A percentile compares a stretch with the other conserved stretches of the same genome.
phyloP scores from a whole-genome alignment of 2,888 invertebrate species.

The Campaea margaritaria region DNA sequence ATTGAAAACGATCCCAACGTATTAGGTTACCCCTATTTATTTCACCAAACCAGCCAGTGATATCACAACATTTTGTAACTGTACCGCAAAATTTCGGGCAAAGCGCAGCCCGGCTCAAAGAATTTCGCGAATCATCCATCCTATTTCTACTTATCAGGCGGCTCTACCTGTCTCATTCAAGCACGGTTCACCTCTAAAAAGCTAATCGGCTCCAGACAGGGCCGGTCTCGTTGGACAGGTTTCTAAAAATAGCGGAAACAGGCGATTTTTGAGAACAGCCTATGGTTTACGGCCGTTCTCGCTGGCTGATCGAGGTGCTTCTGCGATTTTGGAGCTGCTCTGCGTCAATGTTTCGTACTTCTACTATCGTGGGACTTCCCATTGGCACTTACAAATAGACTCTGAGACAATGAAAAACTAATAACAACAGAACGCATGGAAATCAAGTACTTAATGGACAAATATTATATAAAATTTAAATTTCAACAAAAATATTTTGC shows the following conservation, averaged over 20 bases:
- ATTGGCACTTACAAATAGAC: too few species aligned
- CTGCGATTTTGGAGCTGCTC: too few species aligned
- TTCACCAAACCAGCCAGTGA: background rate
- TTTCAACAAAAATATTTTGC: too few species aligned
- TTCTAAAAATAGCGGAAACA: constrained; percentile 80
- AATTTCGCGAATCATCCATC: constrained; percentile 75
- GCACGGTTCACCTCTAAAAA: constrained; percentile 81
- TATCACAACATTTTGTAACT: background rate
- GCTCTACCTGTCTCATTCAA: constrained; percentile 72
- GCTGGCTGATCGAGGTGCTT: constrained; percentile 15
- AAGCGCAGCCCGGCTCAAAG: constrained; percentile 55
- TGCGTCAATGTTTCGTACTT: too few species aligned
- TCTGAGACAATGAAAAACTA: too few species aligned
- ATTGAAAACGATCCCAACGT: too few species aligned
- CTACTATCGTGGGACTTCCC: too few species aligned
- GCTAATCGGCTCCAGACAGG: constrained; percentile 78
- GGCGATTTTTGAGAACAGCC: constrained; percentile 69
- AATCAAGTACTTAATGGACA: too few species aligned
- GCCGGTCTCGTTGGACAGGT: constrained; percentile 76
- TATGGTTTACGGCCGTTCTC: constrained; percentile 17
- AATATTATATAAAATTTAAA: too few species aligned
- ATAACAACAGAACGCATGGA: too few species aligned
- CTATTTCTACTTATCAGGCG: constrained; percentile 69
- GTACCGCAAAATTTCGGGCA: constrained; percentile 30
- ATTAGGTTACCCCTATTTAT: background rate